phyloP scores from a whole-genome alignment of 2,888 invertebrate species.

The Drosophila cognata region DNA sequence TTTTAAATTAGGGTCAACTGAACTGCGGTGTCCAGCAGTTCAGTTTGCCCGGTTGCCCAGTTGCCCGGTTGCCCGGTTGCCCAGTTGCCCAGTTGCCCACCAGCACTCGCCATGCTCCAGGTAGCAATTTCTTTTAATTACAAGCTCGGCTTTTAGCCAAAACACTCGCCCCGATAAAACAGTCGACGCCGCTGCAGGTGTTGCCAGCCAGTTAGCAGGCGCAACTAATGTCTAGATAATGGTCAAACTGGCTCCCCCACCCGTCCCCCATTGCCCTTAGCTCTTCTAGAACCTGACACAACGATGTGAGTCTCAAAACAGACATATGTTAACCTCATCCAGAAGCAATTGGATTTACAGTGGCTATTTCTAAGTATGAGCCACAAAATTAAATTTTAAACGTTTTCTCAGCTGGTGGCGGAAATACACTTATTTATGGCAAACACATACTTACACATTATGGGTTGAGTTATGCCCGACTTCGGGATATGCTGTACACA shows the following conservation, averaged over 20 bases:
- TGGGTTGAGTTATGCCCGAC: neutral
- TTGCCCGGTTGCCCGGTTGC: neutral
- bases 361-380: slow-evolving; percentile 54
- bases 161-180: slow-evolving; percentile 32
- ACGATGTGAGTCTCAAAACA: neutral
- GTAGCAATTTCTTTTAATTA: slow-evolving; percentile 76
- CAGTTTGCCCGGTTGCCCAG: neutral
- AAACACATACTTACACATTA: neutral
- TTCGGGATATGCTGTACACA: neutral
- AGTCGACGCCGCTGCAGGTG: slow-evolving; percentile 67
- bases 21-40: slow-evolving; percentile 43
- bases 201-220: slow-evolving; percentile 72
- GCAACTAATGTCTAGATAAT: slow-evolving; percentile 68
- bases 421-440: slow-evolving; percentile 16
- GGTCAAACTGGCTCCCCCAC: slow-evolving; percentile 34
- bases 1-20: slow-evolving; percentile 79
- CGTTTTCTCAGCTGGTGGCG: slow-evolving; percentile 53
- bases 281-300: neutral
- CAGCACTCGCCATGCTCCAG: slow-evolving; percentile 51
- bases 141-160: slow-evolving; percentile 45
- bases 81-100: neutral
- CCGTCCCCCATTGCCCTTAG: neutral
- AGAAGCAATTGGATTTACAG: slow-evolving; percentile 53
- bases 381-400: slow-evolving; percentile 50
- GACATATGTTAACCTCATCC: slow-evolving; percentile 14